Base-by-base conservation (phyloP, 2,113 vertebrate genomes). In the Paedocypris sp. region DNA sequence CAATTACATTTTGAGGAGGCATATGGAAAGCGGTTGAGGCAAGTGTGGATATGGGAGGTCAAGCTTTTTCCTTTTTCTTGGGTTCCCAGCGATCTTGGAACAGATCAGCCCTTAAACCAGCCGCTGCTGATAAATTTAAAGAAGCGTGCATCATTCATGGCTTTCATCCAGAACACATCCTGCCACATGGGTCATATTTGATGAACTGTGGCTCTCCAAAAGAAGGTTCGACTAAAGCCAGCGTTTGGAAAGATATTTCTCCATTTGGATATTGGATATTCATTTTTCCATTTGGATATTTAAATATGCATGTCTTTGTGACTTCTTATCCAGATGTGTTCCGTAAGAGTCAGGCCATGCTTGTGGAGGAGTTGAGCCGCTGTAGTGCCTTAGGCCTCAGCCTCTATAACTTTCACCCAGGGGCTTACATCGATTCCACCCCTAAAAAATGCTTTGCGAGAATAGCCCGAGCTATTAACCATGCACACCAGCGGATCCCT, bases 131-230 rank as follows among this genome's bases (percentile, higher is more conserved):
- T 25, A 77, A 62, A 70, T 88, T 88, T 54, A 72, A 54, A 56
- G 75, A 82, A 60, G 74, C 74, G 0, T 80, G 83, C 15, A 26
- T 46, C 33, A 50, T 65, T 2, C 69, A 75, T 3, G 77, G 70
- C 12, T 83, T 83, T 26, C 66, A 83, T 15, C 68, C 82, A 1
- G 60, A 62, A 28, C 76, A 83, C 64, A 83, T 88, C 54, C 41
- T 88, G 22, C 86, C 86, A 6, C 86, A 88, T 23, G 85, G 86
- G 11, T 86, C 86, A 33, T 88, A 88, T 69, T 75, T 88, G 59
- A 86, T 88, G 83, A 88, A 88, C 75, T 85, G 85, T 42, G 86
- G 86, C 11, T 87, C 85, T 32, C 85, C 86, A 20, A 87, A 84
- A 64, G 66, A 79, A 10, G 86, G 86, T 88, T 35, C 15, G n/a